Conservation (phyloP, 1,140 invertebrate genomes). For the Danaus melanippus region DNA sequence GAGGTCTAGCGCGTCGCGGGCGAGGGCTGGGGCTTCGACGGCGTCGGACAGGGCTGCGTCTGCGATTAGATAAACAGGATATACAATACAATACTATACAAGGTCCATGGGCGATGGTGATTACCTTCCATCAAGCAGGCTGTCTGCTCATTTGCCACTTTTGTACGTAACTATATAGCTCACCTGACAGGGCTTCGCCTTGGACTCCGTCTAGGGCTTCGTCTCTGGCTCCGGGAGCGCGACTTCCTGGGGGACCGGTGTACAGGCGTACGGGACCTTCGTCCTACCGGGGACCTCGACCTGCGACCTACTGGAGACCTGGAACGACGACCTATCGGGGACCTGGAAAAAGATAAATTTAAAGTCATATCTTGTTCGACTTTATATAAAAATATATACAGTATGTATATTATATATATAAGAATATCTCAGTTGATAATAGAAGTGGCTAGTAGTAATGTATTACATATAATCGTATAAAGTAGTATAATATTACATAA, state of each 20-base stretch:
- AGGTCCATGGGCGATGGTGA: no score
- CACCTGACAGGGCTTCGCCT: slow-evolving; percentile 41
- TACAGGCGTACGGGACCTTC: slow-evolving; percentile 10
- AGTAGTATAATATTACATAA: no score
- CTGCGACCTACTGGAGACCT: slow-evolving; percentile 28
- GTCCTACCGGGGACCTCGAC: slow-evolving; percentile 30
- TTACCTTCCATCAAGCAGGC: no score
- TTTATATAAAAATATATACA: no score
- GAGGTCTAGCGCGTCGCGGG: slow-evolving; percentile 24
- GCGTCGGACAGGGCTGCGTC: slow-evolving; percentile 28
- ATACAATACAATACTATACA: no score
- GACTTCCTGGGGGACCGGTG: slow-evolving; percentile 31
- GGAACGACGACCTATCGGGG: slow-evolving; percentile 32
- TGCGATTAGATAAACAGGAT: slow-evolving; percentile 3
- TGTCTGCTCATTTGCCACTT: no score
- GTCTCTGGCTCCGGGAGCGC: slow-evolving; percentile 34
- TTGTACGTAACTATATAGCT: neutral
- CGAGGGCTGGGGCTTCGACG: slow-evolving; percentile 28
- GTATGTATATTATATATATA: no score
- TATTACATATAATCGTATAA: no score
- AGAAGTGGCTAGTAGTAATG: no score
- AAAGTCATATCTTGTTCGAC: neutral
- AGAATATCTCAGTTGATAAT: no score
- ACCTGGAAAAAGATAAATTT: slow-evolving; percentile 39
- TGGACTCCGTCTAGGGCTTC: slow-evolving; percentile 40